Percentiles rank a stretch among this genome's conserved stretches.
These are phyloP conservation scores for Rhinichthys klamathensis DNA, from an alignment of 2,113 vertebrate genomes.

Conservation along the genomic window DNA sequence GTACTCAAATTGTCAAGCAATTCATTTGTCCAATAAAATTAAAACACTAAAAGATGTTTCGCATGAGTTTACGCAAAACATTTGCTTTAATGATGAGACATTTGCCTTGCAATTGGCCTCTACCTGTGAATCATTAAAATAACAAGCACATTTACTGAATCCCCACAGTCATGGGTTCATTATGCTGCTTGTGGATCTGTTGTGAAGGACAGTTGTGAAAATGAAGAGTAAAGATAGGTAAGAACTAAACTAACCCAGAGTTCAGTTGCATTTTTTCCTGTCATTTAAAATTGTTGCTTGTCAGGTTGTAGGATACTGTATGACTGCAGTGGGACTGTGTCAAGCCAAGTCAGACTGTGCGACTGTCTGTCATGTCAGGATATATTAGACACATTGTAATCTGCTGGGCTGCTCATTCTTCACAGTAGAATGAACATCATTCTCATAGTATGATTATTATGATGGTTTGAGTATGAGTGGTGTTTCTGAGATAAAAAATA, in stretches of 20 bases:
- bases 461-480: too few relatives aligned
- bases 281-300: too few relatives aligned
- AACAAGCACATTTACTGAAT: conserved; percentile 7
- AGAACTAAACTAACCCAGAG: neutral
- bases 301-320: too few relatives aligned
- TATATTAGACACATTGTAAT: too few relatives aligned
- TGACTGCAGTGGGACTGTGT: too few relatives aligned
- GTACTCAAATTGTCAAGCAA: conserved; percentile 12
- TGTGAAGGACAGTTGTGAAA: neutral
- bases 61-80: neutral
- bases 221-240: neutral
- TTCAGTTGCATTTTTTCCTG: too few relatives aligned
- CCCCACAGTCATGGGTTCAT: conserved; percentile 9
- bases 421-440: too few relatives aligned
- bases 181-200: neutral
- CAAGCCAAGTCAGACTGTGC: too few relatives aligned
- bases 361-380: too few relatives aligned
- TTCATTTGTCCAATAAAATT: neutral
- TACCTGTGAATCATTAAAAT: conserved; percentile 29
- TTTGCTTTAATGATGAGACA: conserved; percentile 9
- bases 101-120: conserved; percentile 5
- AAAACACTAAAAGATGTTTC: neutral
- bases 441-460: too few relatives aligned
- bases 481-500: too few relatives aligned
- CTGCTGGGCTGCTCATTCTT: too few relatives aligned